A percentile compares a stretch with the other conserved stretches of the same genome.
Evolutionary conservation across 2,797 vertebrate genomes (phyloP).

Genomic region (Melanotaenia pygmaea): DNA sequence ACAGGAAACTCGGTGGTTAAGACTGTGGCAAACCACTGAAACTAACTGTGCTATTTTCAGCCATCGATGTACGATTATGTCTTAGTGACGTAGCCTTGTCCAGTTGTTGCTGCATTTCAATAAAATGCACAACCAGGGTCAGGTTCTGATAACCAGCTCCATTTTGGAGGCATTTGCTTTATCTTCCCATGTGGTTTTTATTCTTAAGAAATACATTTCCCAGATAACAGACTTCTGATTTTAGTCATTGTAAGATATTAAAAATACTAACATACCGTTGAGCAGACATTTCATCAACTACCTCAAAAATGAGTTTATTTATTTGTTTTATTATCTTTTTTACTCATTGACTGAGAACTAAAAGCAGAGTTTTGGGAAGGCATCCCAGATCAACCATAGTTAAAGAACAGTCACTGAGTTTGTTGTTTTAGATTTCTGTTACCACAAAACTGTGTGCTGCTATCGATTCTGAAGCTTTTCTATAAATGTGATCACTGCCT

Average conservation of each 20-base stretch:
- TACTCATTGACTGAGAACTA: neutral
- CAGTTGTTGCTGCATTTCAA: neutral
- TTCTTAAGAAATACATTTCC: too few relatives aligned
- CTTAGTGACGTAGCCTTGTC: neutral
- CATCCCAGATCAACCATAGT: neutral
- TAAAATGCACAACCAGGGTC: neutral
- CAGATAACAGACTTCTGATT: too few relatives aligned
- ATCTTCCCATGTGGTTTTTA: too few relatives aligned
- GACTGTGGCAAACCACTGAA: slow-evolving; percentile 29
- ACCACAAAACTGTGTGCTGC: neutral
- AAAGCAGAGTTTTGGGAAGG: neutral
- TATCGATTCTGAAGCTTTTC: neutral
- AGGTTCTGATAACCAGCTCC: neutral
- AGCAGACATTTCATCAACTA: neutral
- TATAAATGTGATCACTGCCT: neutral
- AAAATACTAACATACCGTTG: too few relatives aligned
- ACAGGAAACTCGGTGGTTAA: slow-evolving; percentile 48
- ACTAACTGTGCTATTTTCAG: slow-evolving; percentile 16
- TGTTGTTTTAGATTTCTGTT: too few relatives aligned
- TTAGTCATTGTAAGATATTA: too few relatives aligned
- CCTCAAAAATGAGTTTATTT: neutral
- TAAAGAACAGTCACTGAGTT: neutral
- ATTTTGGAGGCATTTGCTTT: neutral
- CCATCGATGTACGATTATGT: neutral
- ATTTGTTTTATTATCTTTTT: neutral